phyloP scores from a whole-genome alignment of 2,888 invertebrate genomes.

The Noctuana brunneofusca region DNA sequence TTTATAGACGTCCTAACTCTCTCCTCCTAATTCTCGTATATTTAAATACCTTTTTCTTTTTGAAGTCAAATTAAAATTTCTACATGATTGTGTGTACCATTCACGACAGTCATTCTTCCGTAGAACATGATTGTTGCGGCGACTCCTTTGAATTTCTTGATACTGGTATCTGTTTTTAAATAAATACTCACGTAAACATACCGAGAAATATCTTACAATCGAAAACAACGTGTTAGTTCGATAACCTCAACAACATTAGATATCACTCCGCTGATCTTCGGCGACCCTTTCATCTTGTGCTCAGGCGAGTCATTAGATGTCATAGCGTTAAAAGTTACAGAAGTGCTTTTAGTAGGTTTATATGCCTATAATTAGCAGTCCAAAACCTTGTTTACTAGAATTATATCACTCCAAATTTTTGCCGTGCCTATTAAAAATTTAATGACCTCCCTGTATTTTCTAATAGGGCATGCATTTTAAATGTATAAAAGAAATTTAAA shows the following conservation, averaged over 20 bases:
- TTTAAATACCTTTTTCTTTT: not conserved
- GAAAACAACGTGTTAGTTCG: constrained; percentile 54
- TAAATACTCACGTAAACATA: constrained; percentile 36
- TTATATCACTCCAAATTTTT: too few species aligned
- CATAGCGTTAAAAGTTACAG: constrained; percentile 41
- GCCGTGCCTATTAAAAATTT: too few species aligned
- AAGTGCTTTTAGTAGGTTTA: not conserved
- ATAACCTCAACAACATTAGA: constrained; percentile 54
- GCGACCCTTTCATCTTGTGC: constrained; percentile 63
- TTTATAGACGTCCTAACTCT: too few species aligned
- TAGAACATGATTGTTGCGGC: not conserved
- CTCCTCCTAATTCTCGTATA: too few species aligned
- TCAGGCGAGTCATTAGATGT: constrained; percentile 53
- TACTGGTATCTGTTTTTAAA: constrained; percentile 25
- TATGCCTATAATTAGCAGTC: not conserved
- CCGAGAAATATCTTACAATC: constrained; percentile 42
- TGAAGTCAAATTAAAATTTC: not conserved
- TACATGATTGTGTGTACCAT: not conserved
- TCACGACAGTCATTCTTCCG: not conserved
- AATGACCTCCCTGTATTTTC: too few species aligned
- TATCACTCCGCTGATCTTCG: constrained; percentile 52
- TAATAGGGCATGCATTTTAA: too few species aligned
- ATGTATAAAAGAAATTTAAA: too few species aligned
- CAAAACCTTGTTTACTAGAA: not conserved
- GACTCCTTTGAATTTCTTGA: not conserved